Evolutionary conservation across 2,113 vertebrate genomes (phyloP), one percentile per base, ranked within the genome.

Genomic region (Calidris pugnax): DNA sequence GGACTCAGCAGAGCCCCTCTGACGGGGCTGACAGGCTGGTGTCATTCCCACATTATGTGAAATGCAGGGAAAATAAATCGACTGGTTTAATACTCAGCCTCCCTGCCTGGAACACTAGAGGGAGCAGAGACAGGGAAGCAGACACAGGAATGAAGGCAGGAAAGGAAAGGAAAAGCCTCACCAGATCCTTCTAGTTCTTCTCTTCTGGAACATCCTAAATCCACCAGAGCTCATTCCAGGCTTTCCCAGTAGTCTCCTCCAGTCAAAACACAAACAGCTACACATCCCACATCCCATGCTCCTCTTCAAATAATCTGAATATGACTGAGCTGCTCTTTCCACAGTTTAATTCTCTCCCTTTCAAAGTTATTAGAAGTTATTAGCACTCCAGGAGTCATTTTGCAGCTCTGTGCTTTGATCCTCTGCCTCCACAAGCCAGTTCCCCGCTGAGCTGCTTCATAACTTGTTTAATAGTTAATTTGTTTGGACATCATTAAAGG

Each of bases 401-500:
- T 20, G 66, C 86, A 89, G 72, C 71, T 67, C 15, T 20, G 39
- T 23, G 62, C 88, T 93, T 67, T 84, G 45, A 95, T 89, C 76
- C 83, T n/a, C 51, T 26, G 33, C 56, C 81, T 43, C 72, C 57
- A 27, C 59, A 53, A 93, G 30, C 41, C 57, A n/a, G 2, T 68
- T 75, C 81, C 81, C 80, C 64, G 60, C 91, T 27, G 55, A 86
- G 91, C 84, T 84, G 39, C 83, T 67, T 86, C 63, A 17, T 59
- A 69, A 59, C 74, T 79, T 10, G 30, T 15, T 73, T 5, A 33
- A 39, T 32, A 79, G 78, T 93, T 89, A 43, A 90, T 96, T 88
- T 95, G 50, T 77, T 87, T 66, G 93, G 90, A 94, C 82, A 60
- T 69, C 83, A 75, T 51, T 74, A 77, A 51, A 69, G 83, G 53